Evolutionary conservation across 2,113 vertebrate species (phyloP).

Genomic region (Bucco capensis): DNA sequence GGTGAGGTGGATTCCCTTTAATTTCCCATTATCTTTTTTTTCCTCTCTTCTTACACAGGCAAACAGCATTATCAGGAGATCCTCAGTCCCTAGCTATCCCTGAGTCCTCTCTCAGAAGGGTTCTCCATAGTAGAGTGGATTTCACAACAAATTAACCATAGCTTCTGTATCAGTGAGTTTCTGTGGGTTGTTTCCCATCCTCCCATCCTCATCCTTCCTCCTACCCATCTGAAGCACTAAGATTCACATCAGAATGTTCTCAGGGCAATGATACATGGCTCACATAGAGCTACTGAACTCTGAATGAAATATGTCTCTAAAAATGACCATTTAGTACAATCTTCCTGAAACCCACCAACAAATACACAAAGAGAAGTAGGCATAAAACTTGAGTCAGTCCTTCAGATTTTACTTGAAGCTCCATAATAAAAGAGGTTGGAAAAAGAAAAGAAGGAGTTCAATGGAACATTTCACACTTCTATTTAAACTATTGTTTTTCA

Average conservation of each 20-base stretch:
- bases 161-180: not conserved
- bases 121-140: not conserved
- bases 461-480: not conserved
- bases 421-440: not conserved
- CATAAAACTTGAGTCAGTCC: not conserved
- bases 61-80: not conserved
- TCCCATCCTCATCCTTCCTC: not conserved
- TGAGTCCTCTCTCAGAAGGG: not conserved
- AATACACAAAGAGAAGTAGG: not conserved
- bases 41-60: not conserved
- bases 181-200: not conserved
- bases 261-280: not conserved
- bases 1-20: not conserved
- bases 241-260: not conserved
- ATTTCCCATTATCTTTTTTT: not conserved
- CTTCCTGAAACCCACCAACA: not conserved
- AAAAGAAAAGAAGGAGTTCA: not conserved
- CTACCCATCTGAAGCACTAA: not conserved
- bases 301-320: not conserved
- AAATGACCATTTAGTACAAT: not conserved
- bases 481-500: slow-evolving; percentile 43
- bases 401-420: not conserved
- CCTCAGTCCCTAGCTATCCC: not conserved
- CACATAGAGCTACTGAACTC: not conserved
- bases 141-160: not conserved